Conservation (phyloP, 2,113 vertebrate species). For the Siniperca chuatsi region DNA sequence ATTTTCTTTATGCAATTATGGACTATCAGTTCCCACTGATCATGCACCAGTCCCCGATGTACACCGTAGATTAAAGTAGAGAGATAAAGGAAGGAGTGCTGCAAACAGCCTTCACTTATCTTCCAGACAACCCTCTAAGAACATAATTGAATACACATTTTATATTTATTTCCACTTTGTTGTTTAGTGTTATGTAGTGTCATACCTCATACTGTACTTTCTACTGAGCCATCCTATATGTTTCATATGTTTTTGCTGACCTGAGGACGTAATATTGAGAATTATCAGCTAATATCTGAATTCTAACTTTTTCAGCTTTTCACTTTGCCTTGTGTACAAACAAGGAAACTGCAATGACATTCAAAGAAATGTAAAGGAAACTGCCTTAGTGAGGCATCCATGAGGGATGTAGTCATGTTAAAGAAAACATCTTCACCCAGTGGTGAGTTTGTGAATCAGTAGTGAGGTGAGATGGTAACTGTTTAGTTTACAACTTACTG, state of each 20-base stretch:
- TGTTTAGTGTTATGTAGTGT: not conserved
- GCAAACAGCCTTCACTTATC: not conserved
- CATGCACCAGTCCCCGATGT: conserved; percentile 6
- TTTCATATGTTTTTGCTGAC: not conserved
- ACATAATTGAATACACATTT: conserved; percentile 11
- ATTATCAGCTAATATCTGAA: not conserved
- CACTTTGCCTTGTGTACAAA: not conserved
- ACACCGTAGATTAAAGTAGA: conserved; percentile 27
- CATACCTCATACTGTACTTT: not conserved
- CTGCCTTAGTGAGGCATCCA: not conserved
- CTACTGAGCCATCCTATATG: not conserved
- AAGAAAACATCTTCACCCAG: not conserved
- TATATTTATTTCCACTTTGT: not conserved
- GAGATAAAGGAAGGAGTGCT: conserved; percentile 10
- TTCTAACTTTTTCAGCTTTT: not conserved
- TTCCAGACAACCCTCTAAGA: not conserved
- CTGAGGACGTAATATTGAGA: not conserved
- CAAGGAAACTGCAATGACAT: not conserved
- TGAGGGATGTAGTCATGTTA: not conserved
- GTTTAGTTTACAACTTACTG: not conserved
- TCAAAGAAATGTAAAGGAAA: not conserved
- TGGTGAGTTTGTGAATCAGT: not conserved
- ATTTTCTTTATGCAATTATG: conserved; percentile 61
- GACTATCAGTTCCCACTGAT: not conserved
- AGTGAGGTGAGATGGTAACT: not conserved